These are phyloP conservation scores for Linhomoeus sp. DNA, from an alignment of 2,888 invertebrate genomes.

Conservation along the genomic window DNA sequence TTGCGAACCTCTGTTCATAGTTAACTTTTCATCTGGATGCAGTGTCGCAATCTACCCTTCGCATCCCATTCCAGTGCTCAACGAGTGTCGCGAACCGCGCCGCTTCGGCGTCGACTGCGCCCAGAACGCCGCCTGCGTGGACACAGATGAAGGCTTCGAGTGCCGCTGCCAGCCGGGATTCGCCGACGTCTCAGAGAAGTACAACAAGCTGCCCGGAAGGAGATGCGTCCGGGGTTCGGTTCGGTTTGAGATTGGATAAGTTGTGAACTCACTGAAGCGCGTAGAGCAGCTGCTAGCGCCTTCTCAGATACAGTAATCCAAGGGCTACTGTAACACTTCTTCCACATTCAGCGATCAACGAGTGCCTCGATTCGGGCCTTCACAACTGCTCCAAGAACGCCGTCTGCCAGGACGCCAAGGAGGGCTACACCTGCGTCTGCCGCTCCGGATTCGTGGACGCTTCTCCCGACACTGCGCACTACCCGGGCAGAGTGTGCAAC, in stretches of 20 bases:
- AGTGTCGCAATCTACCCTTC: too few species aligned
- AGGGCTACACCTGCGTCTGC: constrained; percentile 74
- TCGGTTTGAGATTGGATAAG: too few species aligned
- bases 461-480: constrained; percentile 19
- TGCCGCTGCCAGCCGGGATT: constrained; percentile 25
- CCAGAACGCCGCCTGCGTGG: constrained; percentile 22
- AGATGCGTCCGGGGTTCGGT: constrained; percentile 13
- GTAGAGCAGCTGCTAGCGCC: too few species aligned
- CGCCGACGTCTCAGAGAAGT: constrained; percentile 25
- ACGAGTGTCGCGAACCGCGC: constrained; percentile 21
- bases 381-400: constrained; percentile 73
- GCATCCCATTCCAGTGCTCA: constrained; percentile 16
- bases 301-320: too few species aligned
- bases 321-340: too few species aligned
- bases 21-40: too few species aligned
- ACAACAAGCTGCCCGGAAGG: constrained; percentile 22
- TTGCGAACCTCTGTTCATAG: not conserved
- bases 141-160: constrained; percentile 18
- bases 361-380: constrained; percentile 32
- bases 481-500: constrained; percentile 22
- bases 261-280: too few species aligned
- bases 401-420: constrained; percentile 66
- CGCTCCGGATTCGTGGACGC: constrained; percentile 53
- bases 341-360: constrained; percentile 19
- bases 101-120: constrained; percentile 23